These are phyloP conservation scores for Ictidomys tridecemlineatus DNA, from an alignment of 2,113 vertebrate genomes.

Conservation along the genomic window DNA sequence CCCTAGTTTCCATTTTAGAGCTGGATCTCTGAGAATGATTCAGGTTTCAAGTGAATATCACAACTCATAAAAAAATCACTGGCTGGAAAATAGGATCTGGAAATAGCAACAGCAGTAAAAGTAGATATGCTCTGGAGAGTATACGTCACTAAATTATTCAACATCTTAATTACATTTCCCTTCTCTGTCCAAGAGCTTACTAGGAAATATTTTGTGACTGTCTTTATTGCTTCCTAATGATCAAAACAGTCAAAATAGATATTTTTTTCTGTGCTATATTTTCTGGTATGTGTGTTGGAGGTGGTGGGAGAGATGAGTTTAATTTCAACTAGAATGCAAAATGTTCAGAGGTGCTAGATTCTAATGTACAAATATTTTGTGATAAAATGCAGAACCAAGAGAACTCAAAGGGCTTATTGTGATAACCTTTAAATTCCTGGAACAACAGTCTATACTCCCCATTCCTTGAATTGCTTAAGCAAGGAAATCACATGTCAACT, in stretches of 20 bases:
- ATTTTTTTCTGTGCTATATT: conserved; percentile 46
- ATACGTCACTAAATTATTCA: conserved; percentile 78
- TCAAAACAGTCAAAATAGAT: conserved; percentile 66
- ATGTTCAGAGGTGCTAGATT: neutral
- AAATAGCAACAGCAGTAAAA: conserved; percentile 84
- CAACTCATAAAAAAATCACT: conserved; percentile 22
- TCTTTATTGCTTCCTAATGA: conserved; percentile 65
- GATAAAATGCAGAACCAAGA: neutral
- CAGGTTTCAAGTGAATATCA: conserved; percentile 81
- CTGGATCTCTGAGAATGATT: conserved; percentile 65
- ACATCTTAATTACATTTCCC: conserved; percentile 74
- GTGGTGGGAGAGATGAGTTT: neutral
- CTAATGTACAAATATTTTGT: conserved; percentile 1
- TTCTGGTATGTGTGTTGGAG: neutral
- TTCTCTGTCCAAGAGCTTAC: conserved; percentile 65
- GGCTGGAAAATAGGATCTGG: conserved; percentile 78
- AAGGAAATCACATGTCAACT: neutral
- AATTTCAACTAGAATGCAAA: neutral
- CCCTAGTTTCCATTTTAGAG: conserved; percentile 80
- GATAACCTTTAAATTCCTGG: neutral
- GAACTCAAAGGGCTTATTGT: neutral
- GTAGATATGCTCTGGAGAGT: conserved; percentile 80
- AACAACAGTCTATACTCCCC: neutral
- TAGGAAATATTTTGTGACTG: conserved; percentile 66
- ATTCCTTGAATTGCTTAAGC: neutral